Evolutionary conservation across 2,113 vertebrate species (phyloP).

Genomic region (Alouatta palliata): DNA sequence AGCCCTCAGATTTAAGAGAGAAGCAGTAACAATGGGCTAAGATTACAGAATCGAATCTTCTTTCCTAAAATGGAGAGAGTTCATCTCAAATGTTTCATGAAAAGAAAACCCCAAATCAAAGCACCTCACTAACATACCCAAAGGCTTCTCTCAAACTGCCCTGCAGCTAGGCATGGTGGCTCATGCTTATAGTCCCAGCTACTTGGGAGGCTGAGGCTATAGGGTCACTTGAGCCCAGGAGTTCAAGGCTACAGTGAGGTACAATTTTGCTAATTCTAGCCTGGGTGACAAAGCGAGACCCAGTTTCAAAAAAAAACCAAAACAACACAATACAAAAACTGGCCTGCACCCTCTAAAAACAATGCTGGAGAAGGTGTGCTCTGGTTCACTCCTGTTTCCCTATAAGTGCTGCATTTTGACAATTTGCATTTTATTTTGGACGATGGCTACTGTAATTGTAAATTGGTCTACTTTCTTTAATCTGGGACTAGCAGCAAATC

Average conservation of each 20-base stretch:
- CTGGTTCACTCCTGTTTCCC: neutral
- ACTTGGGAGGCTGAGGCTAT: no score
- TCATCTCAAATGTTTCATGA: neutral
- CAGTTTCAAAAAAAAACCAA: no score
- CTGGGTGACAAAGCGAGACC: no score
- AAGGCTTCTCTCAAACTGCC: neutral
- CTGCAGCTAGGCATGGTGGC: no score
- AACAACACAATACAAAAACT: neutral
- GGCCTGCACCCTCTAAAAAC: neutral
- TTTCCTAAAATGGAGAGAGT: neutral
- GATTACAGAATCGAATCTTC: neutral
- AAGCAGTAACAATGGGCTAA: neutral
- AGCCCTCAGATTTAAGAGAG: neutral
- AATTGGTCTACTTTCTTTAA: constrained; percentile 71
- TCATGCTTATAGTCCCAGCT: no score
- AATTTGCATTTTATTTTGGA: constrained; percentile 72
- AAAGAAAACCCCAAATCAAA: neutral
- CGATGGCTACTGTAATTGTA: constrained; percentile 53
- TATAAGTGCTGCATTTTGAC: neutral
- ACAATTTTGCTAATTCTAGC: no score
- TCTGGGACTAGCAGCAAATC: constrained; percentile 69
- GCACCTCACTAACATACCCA: neutral
- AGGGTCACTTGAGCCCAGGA: no score
- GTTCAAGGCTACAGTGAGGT: no score
- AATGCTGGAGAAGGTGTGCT: neutral